phyloP scores from a whole-genome alignment of 2,797 vertebrate species.

The Holocentrus rufus region DNA sequence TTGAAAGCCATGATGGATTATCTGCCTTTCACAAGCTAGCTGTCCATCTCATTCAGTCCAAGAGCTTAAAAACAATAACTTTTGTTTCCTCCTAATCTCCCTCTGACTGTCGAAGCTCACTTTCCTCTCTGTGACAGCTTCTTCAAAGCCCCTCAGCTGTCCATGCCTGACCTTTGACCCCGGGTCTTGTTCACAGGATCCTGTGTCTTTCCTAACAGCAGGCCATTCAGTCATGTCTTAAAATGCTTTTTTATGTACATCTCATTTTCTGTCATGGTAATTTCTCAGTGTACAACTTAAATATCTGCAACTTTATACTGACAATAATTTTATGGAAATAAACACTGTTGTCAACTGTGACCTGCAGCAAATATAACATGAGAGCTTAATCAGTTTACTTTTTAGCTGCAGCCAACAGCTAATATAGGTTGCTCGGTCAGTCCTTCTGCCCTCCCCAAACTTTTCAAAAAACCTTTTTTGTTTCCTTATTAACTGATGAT shows the following conservation, averaged over 20 bases:
- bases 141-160: conserved; percentile 46
- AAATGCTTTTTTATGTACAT: background rate
- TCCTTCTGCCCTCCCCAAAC: too few species aligned
- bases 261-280: too few species aligned
- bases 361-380: background rate
- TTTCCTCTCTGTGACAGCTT: conserved; percentile 49
- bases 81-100: conserved; percentile 43
- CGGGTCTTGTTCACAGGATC: conserved; percentile 43
- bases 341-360: background rate
- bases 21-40: conserved; percentile 26
- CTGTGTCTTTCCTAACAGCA: conserved; percentile 28
- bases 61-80: conserved; percentile 54
- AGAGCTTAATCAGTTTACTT: too few species aligned
- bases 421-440: too few species aligned
- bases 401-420: too few species aligned
- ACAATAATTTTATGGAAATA: background rate
- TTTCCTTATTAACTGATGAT: too few species aligned
- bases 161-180: conserved; percentile 51
- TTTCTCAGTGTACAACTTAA: background rate
- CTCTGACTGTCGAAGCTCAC: conserved; percentile 43
- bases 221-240: conserved; percentile 20
- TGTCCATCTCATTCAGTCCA: conserved; percentile 31
- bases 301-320: background rate
- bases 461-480: too few species aligned
- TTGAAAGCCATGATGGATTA: conserved; percentile 59